Evolutionary conservation across 1,140 invertebrate species (phyloP), one percentile per base, ranked within the genome.

Genomic region (Drosophila kurseongensis): DNA sequence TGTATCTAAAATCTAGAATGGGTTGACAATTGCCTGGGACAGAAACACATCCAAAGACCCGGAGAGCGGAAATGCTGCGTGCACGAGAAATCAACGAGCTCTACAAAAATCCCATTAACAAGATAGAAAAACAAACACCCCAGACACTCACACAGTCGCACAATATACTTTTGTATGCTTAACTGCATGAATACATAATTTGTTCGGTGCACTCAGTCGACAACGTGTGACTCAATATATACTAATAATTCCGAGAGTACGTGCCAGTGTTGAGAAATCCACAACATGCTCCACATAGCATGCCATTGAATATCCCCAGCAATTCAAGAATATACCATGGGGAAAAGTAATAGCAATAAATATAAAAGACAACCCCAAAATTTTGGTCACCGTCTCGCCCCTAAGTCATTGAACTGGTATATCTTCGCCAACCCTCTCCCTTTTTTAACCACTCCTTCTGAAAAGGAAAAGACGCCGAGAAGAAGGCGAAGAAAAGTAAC

Each of bases 31-130:
- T 68, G 59, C 45, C 47, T 51, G 65, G 65, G 63, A 50, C 27
- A 67, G 13, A 12, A 27, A 62, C n/a, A 62, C n/a, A 52, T 35
- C 6, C 29, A 51, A 50, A 50, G n/a, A 35, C 8, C 27, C 27
- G 40, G 29, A 63, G 59, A 52, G 60, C 65, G 60, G 60, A 68
- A 68, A 66, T 68, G 60, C 60, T 66, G 60, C 50, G 60, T 52
- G 38, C 32, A 42, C 61, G 47, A 68, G 65, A 52, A 68, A 68
- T 68, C 65, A 52, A 65, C 47, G 65, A 68, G 60, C 60, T 52
- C 38, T 52, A 65, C 60, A 65, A 38, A 65, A 63, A 63, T 63
- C 29, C 45, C 63, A 67, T 40, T 29, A 63, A 41, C n/a, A 59
- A 35, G 50, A 52, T 52, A 52, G 50, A 52, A 18, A 52, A 52